Evolutionary conservation across 2,888 invertebrate genomes (phyloP).

Genomic region (Troides oblongomaculatus): DNA sequence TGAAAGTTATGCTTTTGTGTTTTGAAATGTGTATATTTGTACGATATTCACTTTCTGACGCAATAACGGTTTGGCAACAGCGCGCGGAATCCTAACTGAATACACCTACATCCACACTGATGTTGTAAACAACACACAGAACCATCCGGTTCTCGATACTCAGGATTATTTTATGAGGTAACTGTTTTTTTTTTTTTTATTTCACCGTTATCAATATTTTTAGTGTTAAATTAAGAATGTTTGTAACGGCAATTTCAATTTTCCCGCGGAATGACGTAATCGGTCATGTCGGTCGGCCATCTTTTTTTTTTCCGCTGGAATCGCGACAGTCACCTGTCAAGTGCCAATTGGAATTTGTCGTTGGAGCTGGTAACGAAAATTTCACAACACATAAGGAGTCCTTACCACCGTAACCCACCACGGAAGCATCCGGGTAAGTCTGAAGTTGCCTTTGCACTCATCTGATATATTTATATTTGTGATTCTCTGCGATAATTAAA

Average conservation of each 20-base stretch:
- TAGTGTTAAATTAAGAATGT: slow-evolving; percentile 32
- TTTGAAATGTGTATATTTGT: slow-evolving; percentile 71
- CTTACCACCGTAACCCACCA: slow-evolving; percentile 56
- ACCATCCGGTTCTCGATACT: slow-evolving; percentile 49
- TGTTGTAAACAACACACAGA: slow-evolving; percentile 61
- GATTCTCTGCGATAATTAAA: slow-evolving; percentile 37
- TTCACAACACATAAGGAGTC: slow-evolving; percentile 54
- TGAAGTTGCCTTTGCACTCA: slow-evolving; percentile 36
- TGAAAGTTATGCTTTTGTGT: slow-evolving; percentile 62
- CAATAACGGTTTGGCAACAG: slow-evolving; percentile 77
- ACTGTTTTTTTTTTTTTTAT: slow-evolving; percentile 39
- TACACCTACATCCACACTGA: slow-evolving; percentile 46
- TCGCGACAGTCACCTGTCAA: slow-evolving; percentile 61
- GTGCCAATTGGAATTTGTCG: slow-evolving; percentile 41
- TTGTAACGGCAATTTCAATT: slow-evolving; percentile 58
- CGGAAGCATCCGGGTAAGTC: slow-evolving; percentile 78
- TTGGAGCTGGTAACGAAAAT: slow-evolving; percentile 58
- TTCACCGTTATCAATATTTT: slow-evolving; percentile 19
- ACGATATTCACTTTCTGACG: slow-evolving; percentile 71
- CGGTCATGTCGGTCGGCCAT: slow-evolving; percentile 52
- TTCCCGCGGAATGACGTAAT: slow-evolving; percentile 76
- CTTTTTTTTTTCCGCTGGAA: slow-evolving; percentile 48
- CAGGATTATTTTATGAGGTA: slow-evolving; percentile 62
- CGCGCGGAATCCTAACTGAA: slow-evolving; percentile 66
- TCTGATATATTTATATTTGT: slow-evolving; percentile 28